Evolutionary conservation across 2,113 vertebrate genomes (phyloP).

Genomic region (Thermophis baileyi): DNA sequence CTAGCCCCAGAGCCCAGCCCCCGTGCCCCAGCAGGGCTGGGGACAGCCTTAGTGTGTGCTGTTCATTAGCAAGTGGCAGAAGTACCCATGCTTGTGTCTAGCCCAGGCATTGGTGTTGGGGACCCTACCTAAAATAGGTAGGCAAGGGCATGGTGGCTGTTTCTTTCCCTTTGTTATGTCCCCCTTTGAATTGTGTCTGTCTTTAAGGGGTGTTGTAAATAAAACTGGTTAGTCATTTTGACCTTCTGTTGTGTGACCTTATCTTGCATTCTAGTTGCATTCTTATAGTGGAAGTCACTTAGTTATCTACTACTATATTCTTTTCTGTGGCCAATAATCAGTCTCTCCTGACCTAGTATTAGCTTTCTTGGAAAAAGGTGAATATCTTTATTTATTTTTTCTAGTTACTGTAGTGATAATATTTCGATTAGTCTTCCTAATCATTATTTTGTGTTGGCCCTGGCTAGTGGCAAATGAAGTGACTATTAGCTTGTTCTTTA

Average conservation of each 20-base stretch:
- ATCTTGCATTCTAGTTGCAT: background rate
- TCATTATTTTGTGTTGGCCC: background rate
- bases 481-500: background rate
- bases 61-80: background rate
- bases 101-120: background rate
- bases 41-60: conserved; percentile 6
- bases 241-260: conserved; percentile 24
- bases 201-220: conserved; percentile 69
- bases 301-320: background rate
- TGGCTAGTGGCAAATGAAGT: background rate
- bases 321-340: background rate
- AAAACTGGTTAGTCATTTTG: conserved; percentile 68
- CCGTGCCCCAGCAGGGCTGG: conserved; percentile 5
- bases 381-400: background rate
- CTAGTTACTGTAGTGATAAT: background rate
- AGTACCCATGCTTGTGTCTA: conserved; percentile 16
- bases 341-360: background rate
- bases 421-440: background rate
- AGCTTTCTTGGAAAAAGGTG: background rate
- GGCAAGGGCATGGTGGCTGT: conserved; percentile 27
- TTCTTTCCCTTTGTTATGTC: conserved; percentile 49
- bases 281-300: background rate
- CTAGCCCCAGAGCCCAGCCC: conserved; percentile 28
- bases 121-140: background rate
- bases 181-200: conserved; percentile 56